Evolutionary conservation across 2,113 vertebrate species (phyloP).

Genomic region (Reinhardtius hippoglossoides): DNA sequence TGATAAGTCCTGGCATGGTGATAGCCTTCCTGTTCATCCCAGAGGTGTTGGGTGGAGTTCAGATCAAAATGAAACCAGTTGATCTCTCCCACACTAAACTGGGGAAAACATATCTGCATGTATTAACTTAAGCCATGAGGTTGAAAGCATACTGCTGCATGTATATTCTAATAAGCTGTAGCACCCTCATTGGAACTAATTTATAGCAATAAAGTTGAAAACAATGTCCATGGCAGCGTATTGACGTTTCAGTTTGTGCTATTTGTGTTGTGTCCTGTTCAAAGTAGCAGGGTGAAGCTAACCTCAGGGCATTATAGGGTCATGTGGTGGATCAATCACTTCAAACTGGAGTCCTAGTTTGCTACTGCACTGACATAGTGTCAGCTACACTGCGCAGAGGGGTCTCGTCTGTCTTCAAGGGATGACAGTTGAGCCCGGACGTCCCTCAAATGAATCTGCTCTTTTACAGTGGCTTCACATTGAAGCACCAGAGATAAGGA

Average conservation of each 20-base stretch:
- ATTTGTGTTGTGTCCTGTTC: slow-evolving; percentile 71
- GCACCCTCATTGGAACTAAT: too few species aligned
- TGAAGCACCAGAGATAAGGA: slow-evolving; percentile 21
- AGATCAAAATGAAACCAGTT: too few species aligned
- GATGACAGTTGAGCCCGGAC: slow-evolving; percentile 21
- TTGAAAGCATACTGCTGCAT: too few species aligned
- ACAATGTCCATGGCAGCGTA: slow-evolving; percentile 31
- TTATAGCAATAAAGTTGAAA: slow-evolving; percentile 7
- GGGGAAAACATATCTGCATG: not conserved
- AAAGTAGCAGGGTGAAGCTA: slow-evolving; percentile 81
- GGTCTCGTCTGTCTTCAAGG: slow-evolving; percentile 23
- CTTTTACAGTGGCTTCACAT: not conserved
- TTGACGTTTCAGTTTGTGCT: slow-evolving; percentile 63
- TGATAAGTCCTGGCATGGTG: too few species aligned
- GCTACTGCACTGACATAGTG: slow-evolving; percentile 53
- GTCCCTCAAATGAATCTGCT: slow-evolving; percentile 7
- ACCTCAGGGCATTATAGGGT: slow-evolving; percentile 76
- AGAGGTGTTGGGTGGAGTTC: not conserved
- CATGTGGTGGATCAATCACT: slow-evolving; percentile 82
- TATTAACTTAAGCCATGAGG: not conserved
- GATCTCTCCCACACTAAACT: not conserved
- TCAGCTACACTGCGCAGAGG: slow-evolving; percentile 35
- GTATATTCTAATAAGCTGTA: too few species aligned
- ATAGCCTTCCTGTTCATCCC: too few species aligned
- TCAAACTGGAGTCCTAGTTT: slow-evolving; percentile 70